A percentile compares a stretch with the other conserved stretches of the same genome.
phyloP scores from a whole-genome alignment of 2,113 vertebrate species.

The Condylura cristata region DNA sequence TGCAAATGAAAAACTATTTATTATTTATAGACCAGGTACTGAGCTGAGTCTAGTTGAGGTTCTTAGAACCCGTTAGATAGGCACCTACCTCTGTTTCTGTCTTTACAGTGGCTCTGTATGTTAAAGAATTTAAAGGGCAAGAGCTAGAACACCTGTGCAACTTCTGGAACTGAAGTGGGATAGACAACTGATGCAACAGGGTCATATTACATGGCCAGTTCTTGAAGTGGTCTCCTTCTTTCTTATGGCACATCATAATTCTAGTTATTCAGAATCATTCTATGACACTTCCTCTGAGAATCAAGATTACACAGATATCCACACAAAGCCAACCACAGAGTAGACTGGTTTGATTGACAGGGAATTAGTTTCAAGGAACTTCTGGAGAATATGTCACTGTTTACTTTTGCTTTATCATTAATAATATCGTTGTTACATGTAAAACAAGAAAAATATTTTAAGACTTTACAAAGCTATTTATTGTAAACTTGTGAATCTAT shows the following conservation, averaged over 20 bases:
- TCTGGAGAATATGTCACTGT: neutral
- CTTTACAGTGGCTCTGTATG: neutral
- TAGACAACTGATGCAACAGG: neutral
- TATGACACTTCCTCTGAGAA: neutral
- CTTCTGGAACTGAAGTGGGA: neutral
- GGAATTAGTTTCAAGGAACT: slow-evolving; percentile 19
- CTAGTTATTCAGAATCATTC: neutral
- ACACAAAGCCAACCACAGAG: neutral
- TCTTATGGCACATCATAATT: neutral
- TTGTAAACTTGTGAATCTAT: slow-evolving; percentile 38
- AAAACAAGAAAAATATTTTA: neutral
- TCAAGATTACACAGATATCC: neutral
- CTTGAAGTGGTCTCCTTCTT: neutral
- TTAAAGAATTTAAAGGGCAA: neutral
- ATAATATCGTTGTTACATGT: neutral
- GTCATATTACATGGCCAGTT: neutral
- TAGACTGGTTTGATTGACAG: slow-evolving; percentile 26
- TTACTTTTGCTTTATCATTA: neutral
- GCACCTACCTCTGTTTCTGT: neutral
- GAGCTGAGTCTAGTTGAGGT: neutral
- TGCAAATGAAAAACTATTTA: neutral
- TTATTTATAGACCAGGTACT: neutral
- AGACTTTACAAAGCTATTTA: neutral
- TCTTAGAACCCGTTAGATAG: neutral
- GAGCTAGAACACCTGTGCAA: neutral